Evolutionary conservation across 2,113 vertebrate genomes (phyloP), one percentile per base, ranked within the genome.

Genomic region (Podocnemis expansa): DNA sequence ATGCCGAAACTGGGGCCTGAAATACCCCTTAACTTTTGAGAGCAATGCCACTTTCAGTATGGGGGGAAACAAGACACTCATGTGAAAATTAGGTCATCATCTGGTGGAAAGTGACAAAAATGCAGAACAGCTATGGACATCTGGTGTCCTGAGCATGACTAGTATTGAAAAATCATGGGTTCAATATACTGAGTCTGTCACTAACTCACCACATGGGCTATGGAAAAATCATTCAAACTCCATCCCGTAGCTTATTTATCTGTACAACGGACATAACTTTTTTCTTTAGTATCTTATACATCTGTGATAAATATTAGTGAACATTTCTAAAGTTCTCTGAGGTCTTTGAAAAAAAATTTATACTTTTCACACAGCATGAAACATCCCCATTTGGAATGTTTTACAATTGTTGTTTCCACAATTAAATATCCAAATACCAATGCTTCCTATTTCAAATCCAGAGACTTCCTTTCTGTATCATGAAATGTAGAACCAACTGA

Each of bases 51-150:
- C 67, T 90, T 89, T 96, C 41, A 56, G 89, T n/a, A 86, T 58
- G 41, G 82, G 31, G 81, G 73, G 41, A 25, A 88, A 51, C 29
- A 25, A 88, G 78, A 22, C 16, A 11, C n/a, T 24, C 10, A 22
- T 24, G 82, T 27, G n/a, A 54, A 38, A 31, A 86, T 73, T 88
- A 84, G 83, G 49, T 58, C 49, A 84, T 0, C 67, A 25, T 63
- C 13, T 63, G 58, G 31, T 43, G 25, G 31, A 91, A 79, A 79
- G 80, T 38, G 43, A 67, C 0, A 0, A 89, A 89, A n/a, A 73
- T 70, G 47, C 43, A 81, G 79, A 90, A 83, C n/a, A 86, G 6
- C 67, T 41, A 49, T 0, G 0, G n/a, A 58, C 78, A 86, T 78
- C 7, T 63, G 60, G 60, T 63, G 60, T 63, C 60, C 14, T 63